These are phyloP conservation scores for Corynorhinus townsendii DNA, from an alignment of 2,113 vertebrate genomes.

Conservation along the genomic window DNA sequence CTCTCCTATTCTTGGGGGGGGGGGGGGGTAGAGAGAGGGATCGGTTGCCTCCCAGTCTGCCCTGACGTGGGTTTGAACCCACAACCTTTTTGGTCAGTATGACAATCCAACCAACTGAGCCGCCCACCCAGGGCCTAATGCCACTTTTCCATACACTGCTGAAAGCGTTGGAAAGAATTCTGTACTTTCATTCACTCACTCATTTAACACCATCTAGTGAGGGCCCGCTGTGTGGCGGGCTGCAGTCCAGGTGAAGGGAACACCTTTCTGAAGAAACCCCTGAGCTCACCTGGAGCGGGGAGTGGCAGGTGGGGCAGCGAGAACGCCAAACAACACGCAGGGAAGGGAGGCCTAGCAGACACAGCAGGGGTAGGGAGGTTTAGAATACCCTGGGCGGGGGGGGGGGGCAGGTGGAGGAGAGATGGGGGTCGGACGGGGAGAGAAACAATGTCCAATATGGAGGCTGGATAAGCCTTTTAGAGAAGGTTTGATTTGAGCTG, in stretches of 20 bases:
- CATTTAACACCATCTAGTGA: neutral
- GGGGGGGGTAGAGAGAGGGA: too few species aligned
- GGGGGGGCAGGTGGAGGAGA: too few species aligned
- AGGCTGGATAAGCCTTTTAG: too few species aligned
- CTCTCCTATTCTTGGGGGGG: neutral
- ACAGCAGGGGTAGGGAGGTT: neutral
- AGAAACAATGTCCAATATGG: neutral
- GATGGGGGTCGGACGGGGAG: too few species aligned
- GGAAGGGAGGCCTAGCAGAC: neutral
- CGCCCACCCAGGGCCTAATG: neutral
- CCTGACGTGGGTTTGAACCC: neutral
- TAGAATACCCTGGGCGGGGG: too few species aligned
- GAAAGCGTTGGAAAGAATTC: neutral
- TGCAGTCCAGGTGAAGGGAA: neutral
- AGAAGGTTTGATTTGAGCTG: neutral
- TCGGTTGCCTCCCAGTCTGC: too few species aligned
- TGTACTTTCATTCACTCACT: neutral
- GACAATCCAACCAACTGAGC: neutral
- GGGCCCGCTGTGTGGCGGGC: fast-evolving
- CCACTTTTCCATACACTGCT: neutral
- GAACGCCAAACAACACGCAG: neutral
- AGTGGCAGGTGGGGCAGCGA: fast-evolving
- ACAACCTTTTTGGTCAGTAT: neutral
- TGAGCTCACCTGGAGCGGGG: neutral
- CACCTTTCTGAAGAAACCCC: too few species aligned